Evolutionary conservation across 2,113 vertebrate species (phyloP), one percentile per base, ranked within the genome.

Genomic region (Capreolus pygargus): DNA sequence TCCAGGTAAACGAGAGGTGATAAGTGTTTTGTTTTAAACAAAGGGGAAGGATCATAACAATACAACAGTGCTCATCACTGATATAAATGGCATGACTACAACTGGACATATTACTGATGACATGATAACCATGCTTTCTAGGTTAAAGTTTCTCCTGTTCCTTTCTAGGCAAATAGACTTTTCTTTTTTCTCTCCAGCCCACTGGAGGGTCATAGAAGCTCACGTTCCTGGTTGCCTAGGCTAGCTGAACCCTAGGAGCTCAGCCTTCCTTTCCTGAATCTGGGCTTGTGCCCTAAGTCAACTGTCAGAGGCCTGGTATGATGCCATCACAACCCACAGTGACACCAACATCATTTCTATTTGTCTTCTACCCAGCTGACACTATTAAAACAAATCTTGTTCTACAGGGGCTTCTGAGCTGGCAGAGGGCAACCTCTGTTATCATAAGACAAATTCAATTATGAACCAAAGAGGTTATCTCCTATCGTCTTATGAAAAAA

Each of bases 341-440:
- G n/a, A 70, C 33, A 52, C 61, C 17, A 93, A 43, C 36, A n/a
- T 27, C 87, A 61, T 89, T 96, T 57, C 47, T 25, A 60, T 23
- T 15, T 90, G 92, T 88, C 58, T 67, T 96, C 60, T 47, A 76
- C n/a, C 28, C 25, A 39, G 83, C 78, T 87, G 89, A 87, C 23
- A 28, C 14, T 93, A 12, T 28, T 79, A 84, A 95, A 96, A 95
- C 88, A 50, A 93, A 60, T 39, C 82, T 93, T 94, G 86, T 74
- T 94, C 60, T 95, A 23, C 52, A 92, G 87, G 87, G 76, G 60
- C 58, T n/a, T 93, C 25, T 45, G 87, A 87, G 58, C 14, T 57
- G 60, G 81, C 88, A 90, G 0, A 86, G 54, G 94, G 28, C 55
- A 97, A 17, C 8, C 91, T 86, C 81, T 83, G 55, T n/a, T 91